Percentiles rank a stretch among this genome's conserved stretches.
Evolutionary conservation across 2,113 vertebrate species (phyloP).

Genomic region (Rattus rattus): DNA sequence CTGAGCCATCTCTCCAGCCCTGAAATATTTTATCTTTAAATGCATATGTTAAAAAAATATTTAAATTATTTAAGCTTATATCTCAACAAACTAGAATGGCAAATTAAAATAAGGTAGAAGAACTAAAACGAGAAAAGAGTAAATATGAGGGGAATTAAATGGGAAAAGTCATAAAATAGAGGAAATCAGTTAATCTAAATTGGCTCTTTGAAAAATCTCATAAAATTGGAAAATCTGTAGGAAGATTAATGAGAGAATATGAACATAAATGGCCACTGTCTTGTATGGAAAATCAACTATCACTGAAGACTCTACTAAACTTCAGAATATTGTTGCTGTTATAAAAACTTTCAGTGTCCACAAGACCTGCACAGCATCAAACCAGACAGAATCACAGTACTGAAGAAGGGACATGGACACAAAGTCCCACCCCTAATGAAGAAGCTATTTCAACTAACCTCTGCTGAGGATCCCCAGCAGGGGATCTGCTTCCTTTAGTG

Average conservation of each 20-base stretch:
- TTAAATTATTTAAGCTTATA: neutral
- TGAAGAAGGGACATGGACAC: neutral
- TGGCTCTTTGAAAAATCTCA: neutral
- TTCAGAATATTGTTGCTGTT: neutral
- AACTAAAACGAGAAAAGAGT: neutral
- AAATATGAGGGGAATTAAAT: neutral
- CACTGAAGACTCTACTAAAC: neutral
- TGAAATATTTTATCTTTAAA: neutral
- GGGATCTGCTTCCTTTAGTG: neutral
- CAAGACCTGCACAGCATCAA: neutral
- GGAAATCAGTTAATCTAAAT: neutral
- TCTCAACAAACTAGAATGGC: neutral
- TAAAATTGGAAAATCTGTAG: neutral
- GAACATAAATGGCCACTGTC: neutral
- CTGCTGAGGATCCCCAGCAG: neutral
- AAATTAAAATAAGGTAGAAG: neutral
- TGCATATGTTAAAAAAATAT: neutral
- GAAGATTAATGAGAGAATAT: neutral
- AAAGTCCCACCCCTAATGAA: neutral
- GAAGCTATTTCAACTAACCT: neutral
- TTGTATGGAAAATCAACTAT: neutral
- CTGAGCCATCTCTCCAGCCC: too few relatives aligned
- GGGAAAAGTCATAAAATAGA: neutral
- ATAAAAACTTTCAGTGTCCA: neutral
- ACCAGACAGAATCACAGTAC: neutral